Conservation (phyloP, 2,797 vertebrate species). For the Psittacula echo region DNA sequence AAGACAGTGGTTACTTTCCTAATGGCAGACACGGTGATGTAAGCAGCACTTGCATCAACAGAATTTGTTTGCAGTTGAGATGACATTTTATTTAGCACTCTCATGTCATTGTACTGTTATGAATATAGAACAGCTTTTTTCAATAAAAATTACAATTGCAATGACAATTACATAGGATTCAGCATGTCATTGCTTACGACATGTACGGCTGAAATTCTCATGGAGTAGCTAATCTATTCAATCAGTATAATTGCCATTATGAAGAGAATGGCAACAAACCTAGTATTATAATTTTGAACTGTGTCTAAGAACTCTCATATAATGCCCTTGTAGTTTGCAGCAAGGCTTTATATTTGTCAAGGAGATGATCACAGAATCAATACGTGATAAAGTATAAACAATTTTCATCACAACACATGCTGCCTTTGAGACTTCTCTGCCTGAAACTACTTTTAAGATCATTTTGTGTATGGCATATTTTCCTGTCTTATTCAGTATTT, state of each 20-base stretch:
- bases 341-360: constrained; percentile 2
- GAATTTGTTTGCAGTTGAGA: constrained; percentile 55
- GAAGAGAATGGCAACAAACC: constrained; percentile 12
- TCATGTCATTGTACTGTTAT: not conserved
- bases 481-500: not conserved
- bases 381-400: not conserved
- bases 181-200: not conserved
- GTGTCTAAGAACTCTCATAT: not conserved
- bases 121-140: constrained; percentile 33
- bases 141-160: constrained; percentile 4
- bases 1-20: constrained; percentile 13
- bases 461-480: not conserved
- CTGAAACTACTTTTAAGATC: not conserved
- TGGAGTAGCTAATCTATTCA: constrained; percentile 14
- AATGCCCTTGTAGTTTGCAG: not conserved
- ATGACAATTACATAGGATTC: not conserved
- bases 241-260: constrained; percentile 8
- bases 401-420: not conserved
- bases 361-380: not conserved
- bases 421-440: not conserved
- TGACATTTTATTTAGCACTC: constrained; percentile 61
- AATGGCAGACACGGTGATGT: constrained; percentile 20
- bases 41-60: constrained; percentile 52
- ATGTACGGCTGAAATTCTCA: constrained; percentile 5
- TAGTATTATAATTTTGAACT: constrained; percentile 11